Evolutionary conservation across 2,888 invertebrate species (phyloP), one percentile per base, ranked within the genome.

Genomic region (Melangyna quadrimaculata): DNA sequence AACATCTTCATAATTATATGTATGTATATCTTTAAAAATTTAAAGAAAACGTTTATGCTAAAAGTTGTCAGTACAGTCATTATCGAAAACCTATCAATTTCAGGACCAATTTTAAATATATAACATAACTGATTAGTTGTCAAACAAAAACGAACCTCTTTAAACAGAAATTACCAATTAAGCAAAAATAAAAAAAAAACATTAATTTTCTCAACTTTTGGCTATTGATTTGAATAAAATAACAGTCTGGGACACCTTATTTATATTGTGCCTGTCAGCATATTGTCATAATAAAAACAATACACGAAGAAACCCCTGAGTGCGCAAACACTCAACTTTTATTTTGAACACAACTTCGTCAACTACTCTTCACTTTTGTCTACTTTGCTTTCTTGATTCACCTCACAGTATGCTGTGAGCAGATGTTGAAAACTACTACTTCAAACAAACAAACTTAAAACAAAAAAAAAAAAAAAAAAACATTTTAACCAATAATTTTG

Each of bases 391-490:
- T 86, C 80, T 72, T 63, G 81, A 35, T 65, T 35, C 51, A 51
- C 73, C 77, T 81, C 77, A 45, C 19, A 86, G 86, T 78, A 43
- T 81, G 81, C 81, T 40, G 32, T 35, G 67, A 70, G 81, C 86
- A 86, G 86, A 86, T 86, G 81, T 86, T 81, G 86, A 81, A 86
- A 81, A 81, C 51, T 67, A 73, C 17, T 29, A 63, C 24, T 61
- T 61, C 40, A 71, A 75, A 73, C n/a, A 65, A 45, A 77, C 45
- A 61, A 69, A 63, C 24, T 61, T 61, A 24, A 71, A 75, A 73
- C n/a, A 65, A 45, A 77, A 37, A 61, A 69, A n/a, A 63, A 53
- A 70, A 69, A 67, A 72, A 67, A 55, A 63, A 77, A 70, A 84
- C 61, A 61, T 57, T 63, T 59, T 22, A 75, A 63, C 72, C 77